Percentiles rank a stretch among this genome's conserved stretches.
Conservation (phyloP, 2,888 invertebrate genomes). For the Cepaea hortensis region DNA sequence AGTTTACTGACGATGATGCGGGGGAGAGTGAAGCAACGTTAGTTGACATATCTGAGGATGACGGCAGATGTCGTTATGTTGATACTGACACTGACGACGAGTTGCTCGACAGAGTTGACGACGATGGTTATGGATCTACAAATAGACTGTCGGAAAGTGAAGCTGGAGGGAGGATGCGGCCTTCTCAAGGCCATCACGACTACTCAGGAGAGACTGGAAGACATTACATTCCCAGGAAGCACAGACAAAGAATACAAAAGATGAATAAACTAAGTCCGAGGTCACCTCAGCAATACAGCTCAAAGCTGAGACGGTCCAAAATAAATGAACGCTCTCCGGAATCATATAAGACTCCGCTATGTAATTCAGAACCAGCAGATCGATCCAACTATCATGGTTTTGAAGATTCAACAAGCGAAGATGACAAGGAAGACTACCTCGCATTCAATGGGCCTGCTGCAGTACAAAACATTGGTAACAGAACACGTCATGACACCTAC, state of each 20-base stretch:
- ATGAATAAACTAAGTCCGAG: background rate
- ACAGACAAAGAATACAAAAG: background rate
- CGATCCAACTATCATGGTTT: background rate
- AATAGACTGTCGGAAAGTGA: constrained; percentile 38
- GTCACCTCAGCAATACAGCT: background rate
- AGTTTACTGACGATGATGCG: background rate
- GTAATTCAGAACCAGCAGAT: background rate
- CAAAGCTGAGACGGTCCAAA: background rate
- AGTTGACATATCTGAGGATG: background rate
- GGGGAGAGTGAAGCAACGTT: background rate
- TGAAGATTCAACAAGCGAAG: constrained; percentile 11
- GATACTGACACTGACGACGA: background rate
- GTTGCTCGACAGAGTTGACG: background rate
- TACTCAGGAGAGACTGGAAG: background rate
- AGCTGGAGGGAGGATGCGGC: constrained; percentile 20
- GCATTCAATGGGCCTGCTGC: background rate
- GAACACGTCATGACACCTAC: background rate
- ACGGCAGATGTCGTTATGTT: background rate
- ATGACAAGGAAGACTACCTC: background rate
- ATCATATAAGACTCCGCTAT: background rate
- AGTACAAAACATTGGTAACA: background rate
- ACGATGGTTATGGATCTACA: constrained; percentile 36
- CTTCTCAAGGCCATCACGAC: background rate
- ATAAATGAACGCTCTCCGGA: no score
- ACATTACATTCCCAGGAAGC: background rate